Evolutionary conservation across 2,888 invertebrate species (phyloP).

Genomic region (Nymphalis c-album): DNA sequence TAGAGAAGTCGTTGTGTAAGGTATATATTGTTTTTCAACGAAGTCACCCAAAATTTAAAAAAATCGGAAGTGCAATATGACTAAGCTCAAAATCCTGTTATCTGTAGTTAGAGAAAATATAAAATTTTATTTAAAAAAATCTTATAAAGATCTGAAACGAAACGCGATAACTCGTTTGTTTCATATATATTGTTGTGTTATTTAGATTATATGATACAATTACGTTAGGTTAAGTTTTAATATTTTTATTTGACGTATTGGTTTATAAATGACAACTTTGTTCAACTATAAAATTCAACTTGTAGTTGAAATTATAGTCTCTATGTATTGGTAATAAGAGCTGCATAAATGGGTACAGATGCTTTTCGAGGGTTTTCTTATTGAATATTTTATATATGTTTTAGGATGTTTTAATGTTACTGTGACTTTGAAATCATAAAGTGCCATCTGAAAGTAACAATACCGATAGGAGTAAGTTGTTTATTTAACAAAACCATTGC

Average conservation of each 20-base stretch:
- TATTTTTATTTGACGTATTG: conserved; percentile 15
- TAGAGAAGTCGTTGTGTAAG: not conserved
- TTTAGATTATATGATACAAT: conserved; percentile 44
- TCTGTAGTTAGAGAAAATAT: conserved; percentile 57
- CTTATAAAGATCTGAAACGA: conserved; percentile 55
- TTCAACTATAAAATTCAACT: not conserved
- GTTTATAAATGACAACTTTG: conserved; percentile 10
- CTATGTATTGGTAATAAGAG: not conserved
- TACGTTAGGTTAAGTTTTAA: conserved; percentile 33
- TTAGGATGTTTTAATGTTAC: not conserved
- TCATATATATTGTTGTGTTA: conserved; percentile 47
- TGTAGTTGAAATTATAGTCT: not conserved
- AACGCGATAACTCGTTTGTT: conserved; percentile 40
- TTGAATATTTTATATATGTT: conserved; percentile 5
- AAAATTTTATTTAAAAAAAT: conserved; percentile 43
- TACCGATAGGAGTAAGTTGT: not conserved
- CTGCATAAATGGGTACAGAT: conserved; percentile 6
- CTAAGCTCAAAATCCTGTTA: conserved; percentile 67
- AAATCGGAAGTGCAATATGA: conserved; percentile 58
- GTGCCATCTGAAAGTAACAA: conserved; percentile 19
- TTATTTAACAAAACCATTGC: conserved; percentile 6
- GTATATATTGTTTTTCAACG: not conserved
- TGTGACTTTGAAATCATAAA: conserved; percentile 12
- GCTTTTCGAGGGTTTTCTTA: conserved; percentile 11
- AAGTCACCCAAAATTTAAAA: conserved; percentile 11